Evolutionary conservation across 2,888 invertebrate genomes (phyloP).

Genomic region (Rhagophthalmus giganteus): DNA sequence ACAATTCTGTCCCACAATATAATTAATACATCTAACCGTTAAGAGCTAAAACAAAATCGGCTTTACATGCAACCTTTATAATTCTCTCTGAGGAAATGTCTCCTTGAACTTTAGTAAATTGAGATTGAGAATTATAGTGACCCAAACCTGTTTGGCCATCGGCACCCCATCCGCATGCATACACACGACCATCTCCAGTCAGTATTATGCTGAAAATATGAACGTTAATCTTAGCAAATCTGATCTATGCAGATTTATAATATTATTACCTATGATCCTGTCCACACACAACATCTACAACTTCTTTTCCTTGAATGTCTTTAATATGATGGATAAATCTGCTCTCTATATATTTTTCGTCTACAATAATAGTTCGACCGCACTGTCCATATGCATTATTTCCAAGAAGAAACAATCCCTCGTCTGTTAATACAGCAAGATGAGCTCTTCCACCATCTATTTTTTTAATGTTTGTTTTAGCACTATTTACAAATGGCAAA

Average conservation of each 20-base stretch:
- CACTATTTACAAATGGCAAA: conserved; percentile 66
- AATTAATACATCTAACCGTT: conserved; percentile 75
- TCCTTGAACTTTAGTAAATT: conserved; percentile 69
- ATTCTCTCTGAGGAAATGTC: conserved; percentile 84
- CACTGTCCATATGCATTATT: conserved; percentile 96
- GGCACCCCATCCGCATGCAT: conserved; percentile 89
- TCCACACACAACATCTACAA: conserved; percentile 77
- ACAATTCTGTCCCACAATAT: no score
- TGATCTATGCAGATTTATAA: no score
- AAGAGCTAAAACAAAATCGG: conserved; percentile 87
- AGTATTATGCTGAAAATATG: conserved; percentile 69
- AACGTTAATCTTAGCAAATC: no score
- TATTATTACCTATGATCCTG: conserved; percentile 82
- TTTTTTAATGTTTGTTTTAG: conserved; percentile 58
- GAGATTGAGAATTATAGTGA: conserved; percentile 63
- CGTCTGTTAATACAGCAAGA: conserved; percentile 75
- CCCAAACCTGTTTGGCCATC: conserved; percentile 93
- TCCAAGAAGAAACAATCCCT: conserved; percentile 79
- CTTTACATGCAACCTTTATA: conserved; percentile 75
- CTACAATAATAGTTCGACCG: conserved; percentile 74
- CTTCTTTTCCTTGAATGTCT: conserved; percentile 63
- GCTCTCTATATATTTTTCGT: conserved; percentile 74
- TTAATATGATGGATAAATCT: conserved; percentile 69
- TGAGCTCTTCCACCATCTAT: conserved; percentile 89
- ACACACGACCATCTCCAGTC: conserved; percentile 79